Evolutionary conservation across 1,140 invertebrate genomes (phyloP), one percentile per base, ranked within the genome.

Genomic region (Meloidogyne chitwoodi): DNA sequence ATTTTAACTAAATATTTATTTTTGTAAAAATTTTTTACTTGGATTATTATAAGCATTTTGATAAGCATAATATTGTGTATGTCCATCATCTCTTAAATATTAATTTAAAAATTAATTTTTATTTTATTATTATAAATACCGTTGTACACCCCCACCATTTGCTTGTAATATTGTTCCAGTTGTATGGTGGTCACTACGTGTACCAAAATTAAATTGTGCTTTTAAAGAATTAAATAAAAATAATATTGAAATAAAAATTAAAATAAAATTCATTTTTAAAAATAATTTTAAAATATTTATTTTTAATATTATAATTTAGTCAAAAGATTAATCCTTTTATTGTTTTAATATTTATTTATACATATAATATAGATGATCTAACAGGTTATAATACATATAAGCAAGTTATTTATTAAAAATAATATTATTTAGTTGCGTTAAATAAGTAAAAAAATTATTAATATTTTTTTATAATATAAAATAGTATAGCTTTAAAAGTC

Each of bases 1-100:
- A 16, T 44, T 16, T 34, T 34, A 4, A 34, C 1, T 16, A 56
- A 56, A 0, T 56, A n/a, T 19, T n/a, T 2, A 56, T 56, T 56
- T 1, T 56, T 56, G n/a, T n/a, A n/a, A 56, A 4, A 19, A 56
- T 19, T 56, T 56, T n/a, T 29, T 70, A 70, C 68, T 70, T 61
- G 16, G 68, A 70, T 70, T 70, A 31, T 70, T 70, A 44, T 61
- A 70, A 27, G 68, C 29, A 44, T 44, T 70, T n/a, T 48, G 38
- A 22, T 70, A 29, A 8, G 68, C 12, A 70, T 48, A 70, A 61
- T 70, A 70, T 44, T 70, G 44, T 19, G 31, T 70, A n/a, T 70
- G 68, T 11, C 68, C 68, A 70, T 70, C 68, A 29, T 22, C 61
- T 70, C 68, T 70, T 41, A 11, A 68, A 26, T 22, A 29, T 29